These are phyloP conservation scores for Dasyurus viverrinus DNA, from an alignment of 2,113 vertebrate species.

Conservation along the genomic window DNA sequence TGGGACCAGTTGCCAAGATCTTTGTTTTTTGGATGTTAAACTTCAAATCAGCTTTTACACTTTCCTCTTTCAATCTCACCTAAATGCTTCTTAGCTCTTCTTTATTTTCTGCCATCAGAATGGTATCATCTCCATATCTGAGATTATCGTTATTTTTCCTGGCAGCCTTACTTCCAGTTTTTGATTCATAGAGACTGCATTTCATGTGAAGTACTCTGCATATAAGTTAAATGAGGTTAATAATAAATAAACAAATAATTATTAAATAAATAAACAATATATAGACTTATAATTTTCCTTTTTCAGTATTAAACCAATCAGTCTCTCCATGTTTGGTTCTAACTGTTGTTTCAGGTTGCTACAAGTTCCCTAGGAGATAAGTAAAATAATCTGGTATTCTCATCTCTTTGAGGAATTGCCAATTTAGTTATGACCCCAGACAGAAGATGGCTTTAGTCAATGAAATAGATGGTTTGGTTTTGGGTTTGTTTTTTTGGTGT, in stretches of 20 bases:
- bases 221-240: neutral
- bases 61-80: neutral
- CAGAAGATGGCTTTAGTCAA: neutral
- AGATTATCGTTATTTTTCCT: neutral
- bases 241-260: too few relatives aligned
- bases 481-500: neutral
- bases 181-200: neutral
- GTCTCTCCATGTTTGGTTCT: neutral
- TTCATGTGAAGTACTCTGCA: neutral
- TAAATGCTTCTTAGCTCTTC: neutral
- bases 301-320: neutral
- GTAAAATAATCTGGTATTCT: neutral
- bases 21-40: neutral
- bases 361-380: neutral
- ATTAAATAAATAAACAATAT: neutral
- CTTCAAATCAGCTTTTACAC: neutral
- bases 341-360: neutral
- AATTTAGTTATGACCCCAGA: neutral
- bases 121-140: neutral
- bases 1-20: neutral
- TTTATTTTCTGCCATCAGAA: neutral
- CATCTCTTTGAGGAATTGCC: neutral
- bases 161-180: neutral
- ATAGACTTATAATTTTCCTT: neutral
- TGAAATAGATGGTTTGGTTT: neutral